Conservation (phyloP, 2,888 invertebrate genomes). For the Herminia tarsipennalis region DNA sequence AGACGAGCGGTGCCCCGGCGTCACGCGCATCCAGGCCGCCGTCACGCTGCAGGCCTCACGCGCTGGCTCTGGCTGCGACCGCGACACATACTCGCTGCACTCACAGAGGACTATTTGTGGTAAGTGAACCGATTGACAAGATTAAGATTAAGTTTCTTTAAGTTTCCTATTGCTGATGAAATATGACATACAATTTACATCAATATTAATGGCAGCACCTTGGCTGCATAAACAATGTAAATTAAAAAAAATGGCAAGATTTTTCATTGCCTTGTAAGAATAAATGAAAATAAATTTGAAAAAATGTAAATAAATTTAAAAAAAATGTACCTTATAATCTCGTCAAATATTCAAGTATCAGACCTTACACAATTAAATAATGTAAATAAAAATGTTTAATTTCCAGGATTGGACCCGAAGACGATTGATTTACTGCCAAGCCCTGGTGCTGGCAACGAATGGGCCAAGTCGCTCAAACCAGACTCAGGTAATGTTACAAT, state of each 20-base stretch:
- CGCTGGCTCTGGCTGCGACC: conserved; percentile 97
- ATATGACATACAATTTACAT: too few relatives aligned
- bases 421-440: conserved; percentile 95
- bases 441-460: conserved; percentile 91
- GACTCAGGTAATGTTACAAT: conserved; percentile 87
- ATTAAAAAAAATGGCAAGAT: too few relatives aligned
- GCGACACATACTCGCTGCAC: conserved; percentile 95
- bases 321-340: too few relatives aligned
- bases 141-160: too few relatives aligned
- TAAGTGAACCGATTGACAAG: conserved; percentile 36
- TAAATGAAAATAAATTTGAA: too few relatives aligned
- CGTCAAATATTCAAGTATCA: too few relatives aligned
- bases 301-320: too few relatives aligned
- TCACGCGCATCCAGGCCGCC: conserved; percentile 86
- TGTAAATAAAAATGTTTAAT: neutral
- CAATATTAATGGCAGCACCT: too few relatives aligned
- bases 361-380: too few relatives aligned
- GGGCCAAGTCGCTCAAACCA: conserved; percentile 93
- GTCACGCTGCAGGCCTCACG: conserved; percentile 92
- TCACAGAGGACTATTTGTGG: conserved; percentile 95
- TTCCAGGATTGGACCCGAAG: conserved; percentile 88
- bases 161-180: too few relatives aligned
- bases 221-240: too few relatives aligned
- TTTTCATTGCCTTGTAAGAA: too few relatives aligned
- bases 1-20: conserved; percentile 93